A percentile compares a stretch with the other conserved stretches of the same genome.
Evolutionary conservation across 1,140 invertebrate species (phyloP).

Genomic region (Lasaia peninsularis): DNA sequence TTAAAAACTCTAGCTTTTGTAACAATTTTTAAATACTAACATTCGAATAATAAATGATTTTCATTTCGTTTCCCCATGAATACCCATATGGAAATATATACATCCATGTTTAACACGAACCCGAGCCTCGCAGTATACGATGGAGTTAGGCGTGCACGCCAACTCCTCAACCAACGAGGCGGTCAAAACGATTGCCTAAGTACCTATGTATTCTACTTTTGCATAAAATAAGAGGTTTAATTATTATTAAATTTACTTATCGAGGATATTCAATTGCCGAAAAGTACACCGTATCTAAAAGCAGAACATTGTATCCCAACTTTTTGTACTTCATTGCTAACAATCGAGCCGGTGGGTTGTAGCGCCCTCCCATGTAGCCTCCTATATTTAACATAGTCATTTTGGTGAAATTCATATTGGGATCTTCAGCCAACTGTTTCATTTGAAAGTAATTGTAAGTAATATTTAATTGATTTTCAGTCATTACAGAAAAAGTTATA

Average conservation of each 20-base stretch:
- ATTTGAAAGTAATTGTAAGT: slow-evolving; percentile 52
- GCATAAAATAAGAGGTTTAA: too few relatives aligned
- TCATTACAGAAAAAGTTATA: slow-evolving; percentile 33
- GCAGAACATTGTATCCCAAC: slow-evolving; percentile 42
- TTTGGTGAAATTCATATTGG: slow-evolving; percentile 40
- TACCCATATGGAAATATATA: too few relatives aligned
- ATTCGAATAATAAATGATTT: too few relatives aligned
- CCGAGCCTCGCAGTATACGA: too few relatives aligned
- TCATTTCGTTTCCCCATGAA: too few relatives aligned
- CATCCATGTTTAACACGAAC: too few relatives aligned
- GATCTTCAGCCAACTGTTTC: slow-evolving; percentile 38
- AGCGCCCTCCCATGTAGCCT: slow-evolving; percentile 46
- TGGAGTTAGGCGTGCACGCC: too few relatives aligned
- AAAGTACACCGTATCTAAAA: slow-evolving; percentile 45
- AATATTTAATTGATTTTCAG: slow-evolving; percentile 12
- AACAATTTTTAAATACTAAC: too few relatives aligned
- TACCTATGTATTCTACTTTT: too few relatives aligned
- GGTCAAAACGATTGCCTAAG: too few relatives aligned
- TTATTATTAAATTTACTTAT: slow-evolving; percentile 30
- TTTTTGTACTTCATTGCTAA: slow-evolving; percentile 32
- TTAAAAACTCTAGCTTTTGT: too few relatives aligned
- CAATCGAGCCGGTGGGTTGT: slow-evolving; percentile 24
- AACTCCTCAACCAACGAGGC: too few relatives aligned
- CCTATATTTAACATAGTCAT: slow-evolving; percentile 45
- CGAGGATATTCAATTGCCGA: slow-evolving; percentile 43